Base-by-base conservation (phyloP, 2,113 vertebrate species). In the Percopsis transmontana region DNA sequence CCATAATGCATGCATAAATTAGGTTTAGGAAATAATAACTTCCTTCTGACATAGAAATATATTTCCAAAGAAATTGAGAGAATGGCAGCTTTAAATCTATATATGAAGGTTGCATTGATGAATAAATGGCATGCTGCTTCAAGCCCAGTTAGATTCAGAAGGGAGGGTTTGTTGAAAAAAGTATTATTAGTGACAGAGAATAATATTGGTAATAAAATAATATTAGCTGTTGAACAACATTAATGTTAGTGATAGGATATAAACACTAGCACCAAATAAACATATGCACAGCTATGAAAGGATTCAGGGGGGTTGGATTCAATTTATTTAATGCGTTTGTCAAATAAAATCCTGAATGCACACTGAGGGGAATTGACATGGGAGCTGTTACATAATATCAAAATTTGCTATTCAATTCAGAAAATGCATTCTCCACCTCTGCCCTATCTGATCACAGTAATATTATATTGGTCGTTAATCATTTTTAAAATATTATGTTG, bases 1-100 rank as follows among this genome's bases (percentile, higher is more conserved):
- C 51, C 67, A 45, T 53, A 19, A 24, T 5, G 19, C 38, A 40
- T 66, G 41, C 70, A 51, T 60, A 72, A 83, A 85, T 62, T 41
- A 75, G 69, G 58, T 66, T 51, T 38, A 41, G 77, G 82, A 82
- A 82, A 33, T 70, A 70, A 58, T 79, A 75, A 57, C 67, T 11
- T 27, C 66, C 63, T 71, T 47, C 45, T 70, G 8, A 51, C 70
- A 16, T 74, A 70, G 67, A 64, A 80, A 82, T 68, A 62, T 38
- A 27, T 69, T 72, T 66, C 51, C 45, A 74, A 70, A 67, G 58
- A 74, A 62, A 18, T 19, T 40, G 16, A 56, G 64, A 57, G 65
- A 60, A 56, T 20, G 70, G 73, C 24, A 14, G 51, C 58, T 51
- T 5, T 65, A 42, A 72, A 54, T 75, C 33, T 51, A 23, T 74